These are phyloP conservation scores for Caenorhabditis auriculariae DNA, from an alignment of 2,888 invertebrate genomes.

Conservation along the genomic window DNA sequence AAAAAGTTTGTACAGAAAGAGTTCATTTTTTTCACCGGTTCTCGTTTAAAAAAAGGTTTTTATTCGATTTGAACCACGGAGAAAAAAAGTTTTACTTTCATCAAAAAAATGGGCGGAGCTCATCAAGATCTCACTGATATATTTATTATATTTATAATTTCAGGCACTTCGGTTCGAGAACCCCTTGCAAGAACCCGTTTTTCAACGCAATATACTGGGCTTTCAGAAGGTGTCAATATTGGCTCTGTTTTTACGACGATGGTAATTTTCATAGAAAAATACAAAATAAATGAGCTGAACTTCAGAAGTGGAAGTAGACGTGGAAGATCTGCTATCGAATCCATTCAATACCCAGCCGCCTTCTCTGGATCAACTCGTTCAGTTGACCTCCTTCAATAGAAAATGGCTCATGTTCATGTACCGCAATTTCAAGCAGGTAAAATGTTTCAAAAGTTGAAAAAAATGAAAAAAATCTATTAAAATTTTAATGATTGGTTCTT, in stretches of 20 bases:
- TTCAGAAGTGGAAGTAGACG: constrained; percentile 53
- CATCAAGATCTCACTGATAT: too few relatives aligned
- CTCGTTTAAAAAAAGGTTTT: too few relatives aligned
- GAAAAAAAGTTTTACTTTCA: too few relatives aligned
- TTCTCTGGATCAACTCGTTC: constrained; percentile 43
- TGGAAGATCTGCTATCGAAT: constrained; percentile 51
- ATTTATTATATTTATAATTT: constrained; percentile 10
- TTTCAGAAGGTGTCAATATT: constrained; percentile 49
- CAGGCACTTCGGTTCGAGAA: constrained; percentile 48
- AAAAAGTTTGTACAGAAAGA: too few relatives aligned
- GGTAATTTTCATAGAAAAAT: constrained; percentile 27
- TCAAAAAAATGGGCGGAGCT: too few relatives aligned
- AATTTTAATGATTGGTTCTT: too few relatives aligned
- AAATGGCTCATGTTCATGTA: constrained; percentile 59
- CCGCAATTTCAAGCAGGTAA: constrained; percentile 57
- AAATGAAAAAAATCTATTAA: background rate
- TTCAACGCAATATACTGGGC: constrained; percentile 48
- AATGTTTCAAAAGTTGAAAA: background rate
- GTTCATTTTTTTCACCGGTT: too few relatives aligned
- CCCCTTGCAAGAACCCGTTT: constrained; percentile 41
- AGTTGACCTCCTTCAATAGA: constrained; percentile 48
- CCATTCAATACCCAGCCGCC: constrained; percentile 57
- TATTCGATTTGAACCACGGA: too few relatives aligned
- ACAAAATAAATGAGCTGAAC: constrained; percentile 1
- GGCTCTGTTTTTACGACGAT: constrained; percentile 54